Conservation (phyloP, 2,113 vertebrate species). For the Taurulus bubalis region DNA sequence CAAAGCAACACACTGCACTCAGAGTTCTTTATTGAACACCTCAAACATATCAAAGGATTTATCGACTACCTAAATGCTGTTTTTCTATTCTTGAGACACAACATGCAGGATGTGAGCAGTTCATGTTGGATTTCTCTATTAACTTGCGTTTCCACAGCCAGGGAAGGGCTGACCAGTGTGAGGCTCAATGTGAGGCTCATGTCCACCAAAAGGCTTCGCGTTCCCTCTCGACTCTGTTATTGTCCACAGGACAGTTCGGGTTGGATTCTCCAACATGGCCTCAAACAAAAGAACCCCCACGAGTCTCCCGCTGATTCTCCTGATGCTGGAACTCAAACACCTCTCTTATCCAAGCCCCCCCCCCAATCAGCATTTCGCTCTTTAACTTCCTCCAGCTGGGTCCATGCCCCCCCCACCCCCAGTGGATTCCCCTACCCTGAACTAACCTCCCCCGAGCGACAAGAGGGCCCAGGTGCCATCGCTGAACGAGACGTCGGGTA, state of each 20-base stretch:
- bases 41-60: background rate
- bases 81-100: background rate
- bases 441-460: constrained; percentile 81
- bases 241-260: constrained; percentile 50
- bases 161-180: background rate
- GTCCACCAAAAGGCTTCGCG: background rate
- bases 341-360: constrained; percentile 59
- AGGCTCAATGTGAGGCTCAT: background rate
- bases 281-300: constrained; percentile 78
- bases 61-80: background rate
- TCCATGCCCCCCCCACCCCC: constrained; percentile 71
- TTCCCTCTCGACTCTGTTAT: constrained; percentile 61
- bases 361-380: constrained; percentile 81
- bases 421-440: constrained; percentile 78
- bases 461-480: constrained; percentile 90
- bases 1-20: background rate
- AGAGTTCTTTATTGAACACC: background rate
- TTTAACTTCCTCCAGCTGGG: constrained; percentile 89
- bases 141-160: background rate
- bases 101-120: background rate
- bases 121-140: background rate
- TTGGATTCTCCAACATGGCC: constrained; percentile 79
- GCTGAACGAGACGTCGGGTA: constrained; percentile 82
- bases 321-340: constrained; percentile 53
- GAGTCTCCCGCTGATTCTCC: constrained; percentile 56